These are phyloP conservation scores for Pantherophis alleghaniensis DNA, from an alignment of 2,797 vertebrate species.

Conservation along the genomic window DNA sequence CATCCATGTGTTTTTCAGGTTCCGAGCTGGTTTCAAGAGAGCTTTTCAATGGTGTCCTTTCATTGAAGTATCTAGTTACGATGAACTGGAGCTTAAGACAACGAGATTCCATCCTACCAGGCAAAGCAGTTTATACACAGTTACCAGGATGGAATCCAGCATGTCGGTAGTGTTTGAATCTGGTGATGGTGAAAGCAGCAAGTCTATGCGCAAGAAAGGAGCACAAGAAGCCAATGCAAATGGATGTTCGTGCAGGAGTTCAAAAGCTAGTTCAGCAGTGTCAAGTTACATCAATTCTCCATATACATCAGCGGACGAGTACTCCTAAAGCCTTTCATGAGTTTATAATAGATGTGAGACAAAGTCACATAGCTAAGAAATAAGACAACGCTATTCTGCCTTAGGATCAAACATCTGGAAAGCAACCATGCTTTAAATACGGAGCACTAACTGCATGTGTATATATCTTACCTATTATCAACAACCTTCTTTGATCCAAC, in stretches of 20 bases:
- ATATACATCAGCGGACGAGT: constrained; percentile 66
- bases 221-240: constrained; percentile 63
- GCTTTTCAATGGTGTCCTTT: constrained; percentile 93
- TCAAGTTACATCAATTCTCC: constrained; percentile 72
- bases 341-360: background rate
- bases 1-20: constrained; percentile 65
- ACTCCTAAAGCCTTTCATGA: constrained; percentile 60
- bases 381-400: background rate
- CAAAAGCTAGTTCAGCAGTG: constrained; percentile 63
- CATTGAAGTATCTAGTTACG: constrained; percentile 82
- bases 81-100: constrained; percentile 85
- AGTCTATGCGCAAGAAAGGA: constrained; percentile 72
- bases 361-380: background rate
- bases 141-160: constrained; percentile 85
- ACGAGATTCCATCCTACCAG: constrained; percentile 79
- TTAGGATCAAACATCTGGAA: background rate
- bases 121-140: constrained; percentile 88
- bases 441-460: background rate
- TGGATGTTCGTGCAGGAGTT: constrained; percentile 62
- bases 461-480: constrained; percentile 12
- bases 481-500: background rate
- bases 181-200: constrained; percentile 65
- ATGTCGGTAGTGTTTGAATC: constrained; percentile 76
- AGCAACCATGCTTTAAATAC: background rate
- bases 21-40: constrained; percentile 90